Base-by-base conservation (phyloP, 2,113 vertebrate genomes). In the Dermatemys mawii region DNA sequence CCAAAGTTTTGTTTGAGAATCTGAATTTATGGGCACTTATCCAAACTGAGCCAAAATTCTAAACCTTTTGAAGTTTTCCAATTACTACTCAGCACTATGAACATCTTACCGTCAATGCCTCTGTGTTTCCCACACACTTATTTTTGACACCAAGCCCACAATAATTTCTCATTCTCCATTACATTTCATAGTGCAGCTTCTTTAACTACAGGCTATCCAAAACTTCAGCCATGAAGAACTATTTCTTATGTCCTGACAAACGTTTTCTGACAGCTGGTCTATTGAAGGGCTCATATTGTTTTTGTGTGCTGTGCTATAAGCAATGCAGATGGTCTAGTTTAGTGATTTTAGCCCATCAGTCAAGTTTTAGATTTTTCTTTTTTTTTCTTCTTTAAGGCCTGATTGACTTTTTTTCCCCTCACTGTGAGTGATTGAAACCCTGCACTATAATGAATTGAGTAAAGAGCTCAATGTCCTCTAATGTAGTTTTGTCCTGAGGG, bases 401-500 rank as follows among this genome's bases (percentile, higher is more conserved):
- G 82, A 96, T 96, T 95, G 92, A 95, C 83, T 92, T 86, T 84
- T 92, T 88, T 89, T 2, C 70, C 90, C 67, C 48, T n/a, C 38
- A 38, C 93, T 82, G 48, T 63, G 86, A 4, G 10, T 95, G 96
- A 97, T 92, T 94, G 92, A 96, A 97, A 91, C 87, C 89, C 92
- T 96, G 91, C 86, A 88, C 80, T 4, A 35, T 94, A 96, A 97
- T 94, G 93, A 97, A 92, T 46, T 86, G 94, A 96, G 86, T 93
- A 93, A 96, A 97, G 90, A 90, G 90, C 87, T 97, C 91, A 53
- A 2, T 88, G 94, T 95, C 86, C 87, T 94, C 88, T 96, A 96
- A 95, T 93, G 92, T 92, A 70, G 81, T 93, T 97, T 93, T 96
- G 94, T 93, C 94, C 96, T 95, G 86, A 96, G 90, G 88, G 95